Evolutionary conservation across 1,140 invertebrate genomes (phyloP).

Genomic region (Drosophila ogumai): DNA sequence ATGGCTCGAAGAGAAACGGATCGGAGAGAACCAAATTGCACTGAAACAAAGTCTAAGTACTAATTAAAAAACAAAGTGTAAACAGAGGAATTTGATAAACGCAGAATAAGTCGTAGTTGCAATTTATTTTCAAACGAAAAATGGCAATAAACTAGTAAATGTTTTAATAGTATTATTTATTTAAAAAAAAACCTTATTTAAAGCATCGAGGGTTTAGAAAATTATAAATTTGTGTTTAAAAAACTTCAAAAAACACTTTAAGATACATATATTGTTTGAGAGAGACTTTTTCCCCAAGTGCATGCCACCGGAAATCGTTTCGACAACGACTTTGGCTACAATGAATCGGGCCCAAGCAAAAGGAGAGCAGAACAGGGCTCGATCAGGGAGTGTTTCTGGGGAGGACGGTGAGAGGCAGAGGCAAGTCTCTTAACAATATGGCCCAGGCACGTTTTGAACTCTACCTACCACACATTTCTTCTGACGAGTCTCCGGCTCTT

Average conservation of each 20-base stretch:
- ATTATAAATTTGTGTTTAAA: neutral
- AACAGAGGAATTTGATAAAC: neutral
- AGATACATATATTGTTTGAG: neutral
- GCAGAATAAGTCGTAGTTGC: neutral
- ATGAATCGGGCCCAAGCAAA: constrained; percentile 16
- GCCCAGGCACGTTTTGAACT: constrained; percentile 74
- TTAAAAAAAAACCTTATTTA: neutral
- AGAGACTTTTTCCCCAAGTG: constrained; percentile 2
- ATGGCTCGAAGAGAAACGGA: constrained; percentile 5
- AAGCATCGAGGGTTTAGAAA: neutral
- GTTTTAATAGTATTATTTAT: neutral
- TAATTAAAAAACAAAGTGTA: neutral
- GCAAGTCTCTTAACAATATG: constrained; percentile 68
- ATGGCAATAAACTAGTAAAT: neutral
- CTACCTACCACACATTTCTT: constrained; percentile 55
- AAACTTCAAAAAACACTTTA: neutral
- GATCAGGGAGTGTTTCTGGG: constrained; percentile 8
- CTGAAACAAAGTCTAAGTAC: neutral
- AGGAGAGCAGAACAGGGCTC: constrained; percentile 22
- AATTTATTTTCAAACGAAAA: no score
- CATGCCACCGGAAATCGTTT: constrained; percentile 73
- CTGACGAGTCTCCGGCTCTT: constrained; percentile 14
- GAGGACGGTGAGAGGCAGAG: constrained; percentile 3
- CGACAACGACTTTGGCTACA: constrained; percentile 23
- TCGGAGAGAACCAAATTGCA: constrained; percentile 4